phyloP scores from a whole-genome alignment of 1,140 invertebrate genomes.

The Sitobion miscanthi region DNA sequence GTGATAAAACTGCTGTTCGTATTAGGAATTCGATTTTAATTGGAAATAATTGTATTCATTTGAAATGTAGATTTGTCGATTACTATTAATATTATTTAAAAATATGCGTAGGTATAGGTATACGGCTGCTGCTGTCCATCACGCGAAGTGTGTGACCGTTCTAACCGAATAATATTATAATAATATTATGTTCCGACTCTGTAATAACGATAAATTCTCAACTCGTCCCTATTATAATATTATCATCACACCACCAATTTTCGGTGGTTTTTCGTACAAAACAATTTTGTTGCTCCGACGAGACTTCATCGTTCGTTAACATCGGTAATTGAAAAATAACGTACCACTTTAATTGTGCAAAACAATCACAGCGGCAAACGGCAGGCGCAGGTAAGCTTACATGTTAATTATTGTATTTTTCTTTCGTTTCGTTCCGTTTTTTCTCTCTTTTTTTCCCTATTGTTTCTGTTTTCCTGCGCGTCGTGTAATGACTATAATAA shows the following conservation, averaged over 20 bases:
- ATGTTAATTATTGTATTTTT: constrained; percentile 28
- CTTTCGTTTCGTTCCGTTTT: background rate
- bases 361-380: background rate
- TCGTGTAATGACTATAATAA: background rate
- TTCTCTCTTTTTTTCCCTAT: background rate
- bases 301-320: background rate
- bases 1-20: background rate
- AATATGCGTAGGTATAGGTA: background rate
- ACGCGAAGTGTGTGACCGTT: background rate
- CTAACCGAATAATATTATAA: background rate
- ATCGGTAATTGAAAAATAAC: constrained; percentile 12
- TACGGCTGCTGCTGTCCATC: background rate
- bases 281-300: background rate
- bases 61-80: constrained; percentile 31
- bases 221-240: background rate
- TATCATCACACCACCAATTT: background rate
- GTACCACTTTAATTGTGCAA: background rate
- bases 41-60: constrained; percentile 23
- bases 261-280: background rate
- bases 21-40: constrained; percentile 3
- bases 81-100: constrained; percentile 32
- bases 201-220: background rate
- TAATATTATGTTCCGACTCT: background rate
- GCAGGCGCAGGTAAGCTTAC: background rate
- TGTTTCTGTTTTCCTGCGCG: background rate